Conservation (phyloP, 2,797 vertebrate genomes). For the Gobio occitaniae region DNA sequence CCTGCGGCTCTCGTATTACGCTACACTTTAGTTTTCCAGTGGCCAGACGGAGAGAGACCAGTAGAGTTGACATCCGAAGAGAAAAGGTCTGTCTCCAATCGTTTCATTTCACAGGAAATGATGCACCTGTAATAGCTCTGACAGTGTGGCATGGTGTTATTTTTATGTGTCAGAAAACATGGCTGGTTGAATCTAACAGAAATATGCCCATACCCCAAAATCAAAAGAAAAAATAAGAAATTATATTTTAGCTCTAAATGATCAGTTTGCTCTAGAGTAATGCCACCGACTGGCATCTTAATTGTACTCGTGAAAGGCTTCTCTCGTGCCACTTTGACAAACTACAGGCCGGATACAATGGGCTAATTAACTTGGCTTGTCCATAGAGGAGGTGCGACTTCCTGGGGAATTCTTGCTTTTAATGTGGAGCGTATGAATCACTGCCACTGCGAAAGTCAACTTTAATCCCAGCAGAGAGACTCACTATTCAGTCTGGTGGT, state of each 20-base stretch:
- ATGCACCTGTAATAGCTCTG: slow-evolving; percentile 14
- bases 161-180: not conserved
- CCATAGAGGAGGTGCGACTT: not conserved
- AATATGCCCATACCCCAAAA: not conserved
- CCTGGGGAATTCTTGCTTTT: not conserved
- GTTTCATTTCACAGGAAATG: slow-evolving; percentile 28
- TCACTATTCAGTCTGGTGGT: not conserved
- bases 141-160: not conserved
- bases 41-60: slow-evolving; percentile 7
- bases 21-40: not conserved
- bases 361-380: slow-evolving; percentile 15
- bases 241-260: not conserved
- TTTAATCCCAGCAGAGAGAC: not conserved
- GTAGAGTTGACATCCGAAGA: slow-evolving; percentile 13
- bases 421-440: not conserved
- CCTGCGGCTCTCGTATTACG: not conserved
- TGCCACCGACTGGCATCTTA: not conserved
- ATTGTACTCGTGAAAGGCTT: not conserved
- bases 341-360: slow-evolving; percentile 1
- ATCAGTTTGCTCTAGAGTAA: slow-evolving; percentile 62
- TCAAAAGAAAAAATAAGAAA: not conserved
- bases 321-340: slow-evolving; percentile 6
- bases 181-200: not conserved
- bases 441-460: not conserved
- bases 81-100: not conserved